Evolutionary conservation across 2,888 invertebrate species (phyloP).

Genomic region (Lasioglossum calceatum): DNA sequence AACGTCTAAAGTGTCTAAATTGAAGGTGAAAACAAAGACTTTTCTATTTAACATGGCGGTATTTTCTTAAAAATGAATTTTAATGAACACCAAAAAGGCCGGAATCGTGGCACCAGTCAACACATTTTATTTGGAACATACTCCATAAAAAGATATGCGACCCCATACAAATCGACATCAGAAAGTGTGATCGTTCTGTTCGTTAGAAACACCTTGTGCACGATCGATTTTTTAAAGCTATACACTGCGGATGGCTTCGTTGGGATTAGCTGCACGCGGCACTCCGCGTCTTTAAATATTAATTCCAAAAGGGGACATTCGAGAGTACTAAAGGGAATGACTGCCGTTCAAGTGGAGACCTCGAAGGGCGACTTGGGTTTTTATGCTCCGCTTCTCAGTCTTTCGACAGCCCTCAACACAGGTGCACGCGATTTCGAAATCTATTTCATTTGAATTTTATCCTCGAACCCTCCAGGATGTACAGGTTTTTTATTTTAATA

Average conservation of each 20-base stretch:
- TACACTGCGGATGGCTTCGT: conserved; percentile 11
- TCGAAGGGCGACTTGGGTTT: neutral
- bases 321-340: neutral
- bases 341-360: neutral
- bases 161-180: too few species aligned
- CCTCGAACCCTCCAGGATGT: neutral
- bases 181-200: neutral
- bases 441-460: neutral
- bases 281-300: conserved; percentile 12
- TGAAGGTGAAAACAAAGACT: too few species aligned
- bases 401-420: neutral
- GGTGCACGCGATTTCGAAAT: neutral
- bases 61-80: too few species aligned
- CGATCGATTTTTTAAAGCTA: conserved; percentile 25
- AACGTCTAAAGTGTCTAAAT: too few species aligned
- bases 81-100: too few species aligned
- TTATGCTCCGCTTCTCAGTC: neutral
- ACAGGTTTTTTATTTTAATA: neutral
- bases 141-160: too few species aligned
- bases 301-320: conserved; percentile 10
- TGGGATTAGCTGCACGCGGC: conserved; percentile 20
- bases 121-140: too few species aligned
- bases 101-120: too few species aligned
- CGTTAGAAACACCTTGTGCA: neutral
- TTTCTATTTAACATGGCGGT: too few species aligned